Conservation (phyloP, 92 coral and sea anemone species). For the Desmophyllum pertusum region DNA sequence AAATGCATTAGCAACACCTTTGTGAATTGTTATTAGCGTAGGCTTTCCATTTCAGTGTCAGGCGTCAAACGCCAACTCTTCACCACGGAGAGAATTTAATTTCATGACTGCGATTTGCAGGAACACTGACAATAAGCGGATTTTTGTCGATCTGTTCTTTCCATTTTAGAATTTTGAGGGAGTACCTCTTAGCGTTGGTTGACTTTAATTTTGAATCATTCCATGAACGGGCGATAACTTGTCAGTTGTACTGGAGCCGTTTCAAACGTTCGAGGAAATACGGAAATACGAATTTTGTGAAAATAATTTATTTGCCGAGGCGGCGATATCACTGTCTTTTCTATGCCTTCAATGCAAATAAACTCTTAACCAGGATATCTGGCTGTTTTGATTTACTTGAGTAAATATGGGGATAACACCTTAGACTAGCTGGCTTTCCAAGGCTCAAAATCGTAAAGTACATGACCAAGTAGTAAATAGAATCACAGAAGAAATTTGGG, state of each 20-base stretch:
- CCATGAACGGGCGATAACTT: conserved; percentile 22
- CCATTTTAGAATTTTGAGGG: conserved; percentile 11
- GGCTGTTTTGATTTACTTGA: conserved; percentile 61
- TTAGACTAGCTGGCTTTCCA: neutral
- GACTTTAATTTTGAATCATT: conserved; percentile 40
- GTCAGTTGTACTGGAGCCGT: conserved; percentile 29
- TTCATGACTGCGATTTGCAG: conserved; percentile 30
- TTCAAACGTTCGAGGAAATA: conserved; percentile 49
- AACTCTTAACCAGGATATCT: conserved; percentile 64
- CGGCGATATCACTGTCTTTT: conserved; percentile 41
- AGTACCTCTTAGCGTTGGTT: conserved; percentile 23
- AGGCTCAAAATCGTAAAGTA: conserved; percentile 35
- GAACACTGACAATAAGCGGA: conserved; percentile 8
- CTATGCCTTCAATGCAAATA: conserved; percentile 53
- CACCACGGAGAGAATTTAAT: conserved; percentile 19
- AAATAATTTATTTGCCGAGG: conserved; percentile 45
- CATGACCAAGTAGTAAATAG: conserved; percentile 36
- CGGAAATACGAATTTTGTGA: conserved; percentile 26
- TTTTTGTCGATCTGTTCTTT: neutral
- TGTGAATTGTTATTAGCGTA: conserved; percentile 54
- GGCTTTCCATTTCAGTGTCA: conserved; percentile 47
- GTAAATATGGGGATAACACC: conserved; percentile 55
- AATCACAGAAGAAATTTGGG: conserved; percentile 49
- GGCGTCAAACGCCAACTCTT: conserved; percentile 85
- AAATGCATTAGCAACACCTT: conserved; percentile 51